Base-by-base conservation (phyloP, 2,113 vertebrate genomes). In the Chaetura pelagica region DNA sequence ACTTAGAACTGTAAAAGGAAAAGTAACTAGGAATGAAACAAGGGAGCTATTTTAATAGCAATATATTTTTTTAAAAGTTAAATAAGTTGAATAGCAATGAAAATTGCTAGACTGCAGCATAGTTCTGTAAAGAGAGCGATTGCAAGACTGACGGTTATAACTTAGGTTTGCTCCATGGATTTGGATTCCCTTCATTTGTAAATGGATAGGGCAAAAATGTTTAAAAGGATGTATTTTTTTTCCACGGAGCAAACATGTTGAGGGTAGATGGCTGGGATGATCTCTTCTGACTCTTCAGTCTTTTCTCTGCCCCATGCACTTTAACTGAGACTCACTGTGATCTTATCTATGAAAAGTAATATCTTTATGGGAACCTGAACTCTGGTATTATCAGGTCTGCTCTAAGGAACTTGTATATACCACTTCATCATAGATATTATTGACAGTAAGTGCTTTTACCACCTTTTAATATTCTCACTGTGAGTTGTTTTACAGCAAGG, bases 401-500 rank as follows among this genome's bases (percentile, higher is more conserved):
- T 85, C 32, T 63, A 63, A 90, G 59, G 63, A 62, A 94, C 59
- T 76, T 73, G 20, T 9, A 73, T 48, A 54, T 27, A 69, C 32
- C 63, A 52, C 87, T 93, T 94, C 78, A 80, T 91, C 91, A 81
- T 27, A 48, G 71, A 67, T 77, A 55, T 73, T 96, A 76, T 86
- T 97, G 91, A 84, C 94, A 91, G 68, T 83, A 84, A 94, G 68
- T 80, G 82, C 75, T 93, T 95, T 86, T 93, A 73, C 67, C 32
- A 58, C 74, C 54, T 87, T 87, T 73, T 83, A 91, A 48, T 94
- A 77, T 95, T 91, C 78, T 94, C 71, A 59, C 74, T 91, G 79
- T 35, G 75, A 90, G 63, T 94, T 91, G 78, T 91, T 96, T 95
- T 80, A 92, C 72, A 80, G 74, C 42, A 46, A 95, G 29, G 29